Conservation (phyloP, 2,888 invertebrate genomes). For the Volucella zonaria region DNA sequence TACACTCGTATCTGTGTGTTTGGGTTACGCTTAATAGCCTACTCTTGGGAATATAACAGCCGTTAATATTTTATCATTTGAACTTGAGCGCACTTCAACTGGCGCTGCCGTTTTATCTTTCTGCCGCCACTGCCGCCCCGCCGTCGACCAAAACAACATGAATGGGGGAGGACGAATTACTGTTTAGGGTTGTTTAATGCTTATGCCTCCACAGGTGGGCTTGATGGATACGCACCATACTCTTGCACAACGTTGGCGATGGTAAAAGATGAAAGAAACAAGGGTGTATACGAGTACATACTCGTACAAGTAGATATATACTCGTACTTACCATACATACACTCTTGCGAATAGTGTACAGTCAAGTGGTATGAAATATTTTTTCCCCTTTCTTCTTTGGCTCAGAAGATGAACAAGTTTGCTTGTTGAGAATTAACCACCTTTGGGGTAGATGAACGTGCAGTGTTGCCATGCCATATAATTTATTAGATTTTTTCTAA, state of each 20-base stretch:
- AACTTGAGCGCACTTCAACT: constrained; percentile 18
- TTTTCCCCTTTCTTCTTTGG: background rate
- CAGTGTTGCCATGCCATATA: constrained; percentile 27
- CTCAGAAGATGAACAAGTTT: constrained; percentile 3
- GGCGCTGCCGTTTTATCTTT: too few species aligned
- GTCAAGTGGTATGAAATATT: constrained; percentile 59
- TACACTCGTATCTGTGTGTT: constrained; percentile 16
- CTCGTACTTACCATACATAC: background rate
- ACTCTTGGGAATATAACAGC: constrained; percentile 26
- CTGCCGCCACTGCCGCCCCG: background rate
- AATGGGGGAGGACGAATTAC: background rate
- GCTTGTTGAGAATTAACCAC: constrained; percentile 7
- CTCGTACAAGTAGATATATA: constrained; percentile 43
- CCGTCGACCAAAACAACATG: background rate
- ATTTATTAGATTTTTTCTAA: background rate
- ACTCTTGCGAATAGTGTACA: constrained; percentile 39
- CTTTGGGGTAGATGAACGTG: constrained; percentile 21
- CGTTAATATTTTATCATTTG: constrained; percentile 38
- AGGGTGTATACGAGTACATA: constrained; percentile 16
- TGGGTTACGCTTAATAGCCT: constrained; percentile 11
- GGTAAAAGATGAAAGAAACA: background rate
- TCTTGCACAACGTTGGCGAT: background rate
- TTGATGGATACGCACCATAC: background rate
- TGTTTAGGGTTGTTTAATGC: constrained; percentile 29
- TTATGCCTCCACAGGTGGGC: constrained; percentile 42